Base-by-base conservation (phyloP, 2,113 vertebrate genomes). In the Eptatretus burgeri region DNA sequence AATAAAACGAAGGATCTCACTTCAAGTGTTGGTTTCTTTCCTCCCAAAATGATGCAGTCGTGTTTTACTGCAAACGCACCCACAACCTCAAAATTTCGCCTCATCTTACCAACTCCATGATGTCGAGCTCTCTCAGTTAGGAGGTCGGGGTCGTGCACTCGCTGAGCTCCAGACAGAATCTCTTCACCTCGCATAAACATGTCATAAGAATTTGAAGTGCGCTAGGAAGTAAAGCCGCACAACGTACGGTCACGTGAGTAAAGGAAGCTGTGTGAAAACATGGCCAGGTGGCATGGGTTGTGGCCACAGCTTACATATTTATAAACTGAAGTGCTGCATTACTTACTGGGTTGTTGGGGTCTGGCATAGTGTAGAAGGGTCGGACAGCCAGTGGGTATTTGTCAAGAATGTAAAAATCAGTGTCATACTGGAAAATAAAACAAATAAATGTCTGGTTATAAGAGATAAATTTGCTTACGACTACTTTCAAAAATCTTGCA, bases 121-220 rank as follows among this genome's bases (percentile, higher is more conserved):
- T 94, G 81, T 66, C 66, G 66, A 52, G 89, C 89, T 71, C 89
- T 77, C 51, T 94, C 85, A 2, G 85, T 95, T 66, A 98, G 76
- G 70, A 95, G 74, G 72, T 93, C 77, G 65, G 89, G 76, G 13
- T 95, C 84, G 1, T 98, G 91, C 72, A 98, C 72, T 76, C 89
- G 80, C 76, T 98, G 91, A 70, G 91, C 89, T 70, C 91, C 91
- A 3, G 91, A 98, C 64, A 98, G 68, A 70, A 98, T 98, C 77
- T 98, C 91, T 72, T 98, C 91, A 49, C 91, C 91, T 71, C 89
- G 82, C 91, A 95, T 98, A 69, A 98, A 98, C 91, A 98, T 98
- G 71, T 95, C 91, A 0, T 98, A 98, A 0, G 91, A 98, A 71
- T 98, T 98, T 64, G 91, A 98, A 64, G 77, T 82, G 83, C 87